These are phyloP conservation scores for Xenopus borealis DNA, from an alignment of 2,113 vertebrate species.

Conservation along the genomic window DNA sequence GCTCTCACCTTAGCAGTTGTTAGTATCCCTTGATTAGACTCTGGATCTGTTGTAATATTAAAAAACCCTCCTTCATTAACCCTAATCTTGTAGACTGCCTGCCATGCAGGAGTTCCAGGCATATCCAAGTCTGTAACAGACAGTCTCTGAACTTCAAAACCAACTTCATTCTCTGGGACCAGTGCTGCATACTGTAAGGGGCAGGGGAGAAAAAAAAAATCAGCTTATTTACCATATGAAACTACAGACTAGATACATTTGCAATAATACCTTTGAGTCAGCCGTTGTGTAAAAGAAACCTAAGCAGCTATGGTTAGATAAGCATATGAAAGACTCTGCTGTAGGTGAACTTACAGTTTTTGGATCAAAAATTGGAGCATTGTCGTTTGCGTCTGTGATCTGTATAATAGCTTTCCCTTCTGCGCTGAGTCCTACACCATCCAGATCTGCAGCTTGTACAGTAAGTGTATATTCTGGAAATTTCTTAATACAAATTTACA, in stretches of 20 bases:
- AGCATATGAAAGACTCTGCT: too few species aligned
- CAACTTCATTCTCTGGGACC: constrained; percentile 69
- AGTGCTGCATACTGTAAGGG: constrained; percentile 61
- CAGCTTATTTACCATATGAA: too few species aligned
- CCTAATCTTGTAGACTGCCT: constrained; percentile 68
- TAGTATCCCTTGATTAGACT: constrained; percentile 80
- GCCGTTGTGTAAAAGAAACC: too few species aligned
- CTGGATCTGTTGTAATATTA: constrained; percentile 59
- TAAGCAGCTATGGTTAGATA: too few species aligned
- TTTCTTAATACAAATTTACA: constrained; percentile 48
- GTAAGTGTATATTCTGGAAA: constrained; percentile 65
- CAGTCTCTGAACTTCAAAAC: constrained; percentile 60
- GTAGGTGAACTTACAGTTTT: constrained; percentile 52
- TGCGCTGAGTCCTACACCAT: constrained; percentile 58
- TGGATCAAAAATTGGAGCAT: constrained; percentile 60
- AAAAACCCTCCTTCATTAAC: constrained; percentile 70
- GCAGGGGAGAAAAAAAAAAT: not conserved
- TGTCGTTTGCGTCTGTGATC: constrained; percentile 67
- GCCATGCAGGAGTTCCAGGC: constrained; percentile 69
- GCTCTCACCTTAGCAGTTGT: constrained; percentile 70
- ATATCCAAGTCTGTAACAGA: constrained; percentile 70
- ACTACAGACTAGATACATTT: too few species aligned
- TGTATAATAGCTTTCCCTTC: constrained; percentile 57
- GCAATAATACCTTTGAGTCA: too few species aligned
- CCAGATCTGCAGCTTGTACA: constrained; percentile 66